These are phyloP conservation scores for Caenorhabditis uteleia DNA, from an alignment of 2,888 invertebrate species.

Conservation along the genomic window DNA sequence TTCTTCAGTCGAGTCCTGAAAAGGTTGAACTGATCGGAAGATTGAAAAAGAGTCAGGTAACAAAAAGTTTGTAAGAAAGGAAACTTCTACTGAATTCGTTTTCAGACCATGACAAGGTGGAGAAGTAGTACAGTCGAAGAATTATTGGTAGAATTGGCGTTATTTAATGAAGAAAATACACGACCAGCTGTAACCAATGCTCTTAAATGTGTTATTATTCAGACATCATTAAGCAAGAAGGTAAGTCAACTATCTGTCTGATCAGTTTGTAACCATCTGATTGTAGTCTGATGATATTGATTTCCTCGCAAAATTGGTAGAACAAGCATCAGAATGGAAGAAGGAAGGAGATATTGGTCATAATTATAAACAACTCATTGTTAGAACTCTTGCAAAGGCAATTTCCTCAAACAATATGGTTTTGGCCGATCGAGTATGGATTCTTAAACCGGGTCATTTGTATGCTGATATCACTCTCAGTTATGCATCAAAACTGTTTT, in stretches of 20 bases:
- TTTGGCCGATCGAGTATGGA: conserved; percentile 36
- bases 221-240: conserved; percentile 7
- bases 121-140: conserved; percentile 6
- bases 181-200: conserved; percentile 6
- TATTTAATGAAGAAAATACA: conserved; percentile 1
- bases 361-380: too few species aligned
- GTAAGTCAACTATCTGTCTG: background rate
- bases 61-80: background rate
- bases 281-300: conserved; percentile 6
- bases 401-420: conserved; percentile 15
- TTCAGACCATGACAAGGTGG: conserved; percentile 30
- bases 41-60: conserved; percentile 21
- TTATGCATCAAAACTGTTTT: conserved; percentile 28
- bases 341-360: conserved; percentile 11
- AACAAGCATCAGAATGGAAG: conserved; percentile 20
- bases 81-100: background rate
- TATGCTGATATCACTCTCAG: conserved; percentile 21
- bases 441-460: conserved; percentile 10
- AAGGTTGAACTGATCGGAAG: conserved; percentile 23
- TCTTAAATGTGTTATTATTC: conserved; percentile 13
- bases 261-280: background rate
- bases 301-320: conserved; percentile 15
- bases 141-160: conserved; percentile 10
- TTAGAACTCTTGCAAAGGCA: conserved; percentile 16
- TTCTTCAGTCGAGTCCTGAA: conserved; percentile 5